phyloP scores from a whole-genome alignment of 2,888 invertebrate species.

The Drosophila neutralis region DNA sequence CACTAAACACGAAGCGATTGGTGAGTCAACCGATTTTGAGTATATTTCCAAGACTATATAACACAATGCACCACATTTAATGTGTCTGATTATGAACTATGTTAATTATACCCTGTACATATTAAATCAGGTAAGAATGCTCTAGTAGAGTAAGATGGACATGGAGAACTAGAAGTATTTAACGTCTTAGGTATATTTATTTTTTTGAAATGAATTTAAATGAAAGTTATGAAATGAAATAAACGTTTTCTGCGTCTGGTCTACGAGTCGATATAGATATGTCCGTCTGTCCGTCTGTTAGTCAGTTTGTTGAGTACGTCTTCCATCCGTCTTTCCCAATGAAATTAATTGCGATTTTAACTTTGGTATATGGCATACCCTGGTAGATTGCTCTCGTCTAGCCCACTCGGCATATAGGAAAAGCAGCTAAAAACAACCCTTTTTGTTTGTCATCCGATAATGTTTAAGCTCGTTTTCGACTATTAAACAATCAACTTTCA shows the following conservation, averaged over 20 bases:
- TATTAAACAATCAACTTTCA: background rate
- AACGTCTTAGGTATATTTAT: background rate
- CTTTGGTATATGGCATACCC: background rate
- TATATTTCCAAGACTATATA: background rate
- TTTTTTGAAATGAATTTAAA: background rate
- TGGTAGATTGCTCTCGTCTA: background rate
- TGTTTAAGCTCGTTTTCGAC: background rate
- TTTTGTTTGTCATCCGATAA: background rate
- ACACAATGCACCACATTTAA: background rate
- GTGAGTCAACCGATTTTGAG: slow-evolving; percentile 56
- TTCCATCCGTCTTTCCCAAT: background rate
- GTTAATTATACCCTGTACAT: background rate
- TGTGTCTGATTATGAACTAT: background rate
- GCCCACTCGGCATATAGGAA: background rate
- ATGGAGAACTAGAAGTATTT: background rate
- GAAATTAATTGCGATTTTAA: background rate
- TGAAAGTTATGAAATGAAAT: background rate
- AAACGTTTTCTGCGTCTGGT: background rate
- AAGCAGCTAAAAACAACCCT: background rate
- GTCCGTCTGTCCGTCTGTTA: background rate
- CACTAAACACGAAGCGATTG: slow-evolving; percentile 81
- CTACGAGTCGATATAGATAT: background rate
- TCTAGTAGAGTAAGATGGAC: background rate
- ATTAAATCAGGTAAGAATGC: background rate
- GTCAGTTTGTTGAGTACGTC: background rate